phyloP scores from a whole-genome alignment of 2,797 vertebrate genomes.

The Poeciliopsis turneri region DNA sequence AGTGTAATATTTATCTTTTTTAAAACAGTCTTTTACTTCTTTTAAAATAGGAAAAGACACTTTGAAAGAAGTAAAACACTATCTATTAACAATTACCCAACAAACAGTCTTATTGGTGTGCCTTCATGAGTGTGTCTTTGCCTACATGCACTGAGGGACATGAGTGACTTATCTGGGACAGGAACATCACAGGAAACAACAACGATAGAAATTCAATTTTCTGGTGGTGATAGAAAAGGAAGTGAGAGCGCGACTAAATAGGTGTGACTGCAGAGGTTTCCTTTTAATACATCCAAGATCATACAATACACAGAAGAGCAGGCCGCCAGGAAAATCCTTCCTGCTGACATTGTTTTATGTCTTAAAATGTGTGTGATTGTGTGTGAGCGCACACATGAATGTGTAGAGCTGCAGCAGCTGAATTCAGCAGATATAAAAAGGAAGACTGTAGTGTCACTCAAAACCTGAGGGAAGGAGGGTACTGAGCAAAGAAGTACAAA shows the following conservation, averaged over 20 bases:
- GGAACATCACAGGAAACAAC: slow-evolving; percentile 74
- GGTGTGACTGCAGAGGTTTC: slow-evolving; percentile 73
- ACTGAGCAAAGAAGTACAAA: slow-evolving; percentile 16
- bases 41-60: slow-evolving; percentile 19
- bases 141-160: slow-evolving; percentile 50
- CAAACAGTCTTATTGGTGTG: slow-evolving; percentile 30
- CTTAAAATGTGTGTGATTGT: slow-evolving; percentile 35
- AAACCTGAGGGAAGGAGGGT: slow-evolving; percentile 45
- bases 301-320: slow-evolving; percentile 58
- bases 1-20: not conserved
- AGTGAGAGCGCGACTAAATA: slow-evolving; percentile 66
- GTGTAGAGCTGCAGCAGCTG: slow-evolving; percentile 63
- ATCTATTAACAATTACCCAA: slow-evolving; percentile 40
- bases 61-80: slow-evolving; percentile 28
- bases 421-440: slow-evolving; percentile 73
- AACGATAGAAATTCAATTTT: slow-evolving; percentile 73
- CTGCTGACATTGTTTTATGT: slow-evolving; percentile 76
- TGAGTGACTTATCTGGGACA: slow-evolving; percentile 79
- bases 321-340: slow-evolving; percentile 59
- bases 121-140: slow-evolving; percentile 29
- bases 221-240: slow-evolving; percentile 56
- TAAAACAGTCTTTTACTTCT: slow-evolving; percentile 10
- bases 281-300: slow-evolving; percentile 69
- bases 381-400: slow-evolving; percentile 11
- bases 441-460: slow-evolving; percentile 67